Evolutionary conservation across 2,797 vertebrate genomes (phyloP), one percentile per base, ranked within the genome.

Genomic region (Sebastes elongatus): DNA sequence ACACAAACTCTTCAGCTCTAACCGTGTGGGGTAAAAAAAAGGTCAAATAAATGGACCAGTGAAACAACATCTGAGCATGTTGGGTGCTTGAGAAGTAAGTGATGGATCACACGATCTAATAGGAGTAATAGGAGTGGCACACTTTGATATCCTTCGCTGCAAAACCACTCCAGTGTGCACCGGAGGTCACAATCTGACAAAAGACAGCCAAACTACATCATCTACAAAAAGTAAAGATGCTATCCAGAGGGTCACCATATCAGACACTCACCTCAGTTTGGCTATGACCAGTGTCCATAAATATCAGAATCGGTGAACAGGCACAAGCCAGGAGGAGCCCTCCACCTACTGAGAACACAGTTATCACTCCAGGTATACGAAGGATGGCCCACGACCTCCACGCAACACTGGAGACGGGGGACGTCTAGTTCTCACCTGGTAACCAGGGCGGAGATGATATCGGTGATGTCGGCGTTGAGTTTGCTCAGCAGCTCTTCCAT

Each of bases 371-470:
- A 25, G 22, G 3, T 56, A 56, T 56, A 25, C 53, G 16, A 18
- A 1, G 42, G 42, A 46, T 46, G 42, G 7, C 42, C 52, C 28
- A 23, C 5, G 2, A 35, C 10, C n/a, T 60, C n/a, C 42, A 9
- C 6, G 67, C 33, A 27, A 30, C 22, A 22, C 4, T 1, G 38
- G 1, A 32, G 11, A 53, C 10, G 30, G 27, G 2, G 4, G 2
- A 53, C 3, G 33, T 69, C 27, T 9, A 23, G 0, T n/a, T 46
- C 52, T 67, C 42, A 93, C 98, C 98, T 98, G 83, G 98, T 99
- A 74, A 99, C 98, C 75, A 99, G 92, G 4, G 98, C 97, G 0
- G 98, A 99, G 92, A 99, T 97, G 85, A 99, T 97, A 86, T 98
- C 98, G 0, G 98, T 99, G 93, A 98, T 97, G 80, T 97, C 97